Base-by-base conservation (phyloP, 2,797 vertebrate genomes). In the Lindbergichthys nudifrons region DNA sequence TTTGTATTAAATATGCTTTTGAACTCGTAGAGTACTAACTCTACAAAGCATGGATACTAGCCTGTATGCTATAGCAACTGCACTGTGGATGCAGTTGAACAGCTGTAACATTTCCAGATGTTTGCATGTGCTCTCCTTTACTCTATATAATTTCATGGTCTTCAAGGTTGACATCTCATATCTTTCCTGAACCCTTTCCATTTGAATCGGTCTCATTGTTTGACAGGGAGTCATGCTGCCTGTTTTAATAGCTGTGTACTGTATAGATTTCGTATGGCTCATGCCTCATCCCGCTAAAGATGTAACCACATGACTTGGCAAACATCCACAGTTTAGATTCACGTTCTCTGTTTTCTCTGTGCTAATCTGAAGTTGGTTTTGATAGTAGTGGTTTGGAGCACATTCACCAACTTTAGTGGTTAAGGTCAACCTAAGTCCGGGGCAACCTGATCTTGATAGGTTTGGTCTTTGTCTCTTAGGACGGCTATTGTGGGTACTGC, bases 151-250 rank as follows among this genome's bases (percentile, higher is more conserved):
- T 78, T 45, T 85, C 63, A 80, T 30, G 58, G 70, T 36, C 73
- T 85, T 89, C 50, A 79, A 77, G 52, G 67, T 75, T 86, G 81
- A 87, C 79, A 82, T 89, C 86, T 89, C 45, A 85, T 87, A 76
- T 84, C 77, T 87, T 90, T 88, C 72, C 82, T 85, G 85, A 84
- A 87, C 70, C 68, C 63, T 88, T 81, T 54, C 73, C 71, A 62
- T 81, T 84, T 88, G 75, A 87, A 89, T 92, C 84, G 16, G 68
- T 83, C 87, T 90, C 81, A 87, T 90, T 92, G 89, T 93, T 89
- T 83, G 75, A 87, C 64, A 48, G 9, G 53, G 68, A 80, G 78
- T 79, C 70, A 68, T 73, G 71, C 81, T 85, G 82, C 73, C 69
- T 71, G 72, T 83, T 88, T 69, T 83, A 84, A 87, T 84, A 86